Evolutionary conservation across 2,888 invertebrate genomes (phyloP), one percentile per base, ranked within the genome.

Genomic region (Hydriomena furcata): DNA sequence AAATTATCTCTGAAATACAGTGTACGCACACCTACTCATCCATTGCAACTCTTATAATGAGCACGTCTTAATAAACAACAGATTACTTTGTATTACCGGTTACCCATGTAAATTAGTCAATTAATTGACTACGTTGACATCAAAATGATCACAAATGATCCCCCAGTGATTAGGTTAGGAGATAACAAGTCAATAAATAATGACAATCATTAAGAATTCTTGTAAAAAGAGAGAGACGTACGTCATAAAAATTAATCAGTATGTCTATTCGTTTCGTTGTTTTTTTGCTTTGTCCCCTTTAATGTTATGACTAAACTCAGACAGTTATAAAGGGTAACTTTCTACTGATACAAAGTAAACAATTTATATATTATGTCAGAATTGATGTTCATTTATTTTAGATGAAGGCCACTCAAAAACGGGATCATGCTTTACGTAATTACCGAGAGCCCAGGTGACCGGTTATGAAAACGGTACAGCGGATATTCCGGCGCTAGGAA

Each of bases 1-100:
- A 69, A 76, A 77, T 78, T 74, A 64, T 70, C 68, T 60, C 73
- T 74, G 73, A 81, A 81, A 71, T 75, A 71, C 66, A 71, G 61
- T 56, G 56, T 49, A 67, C 54, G 54, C 49, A 45, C 52, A 47
- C 28, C 57, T 58, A 60, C 58, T 64, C 61, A 57, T 57, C 60
- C 49, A 52, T 65, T 58, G 24, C 48, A 20, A 42, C 30, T 32
- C 11, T 34, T 35, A 11, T 55, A 60, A 50, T 54, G 37, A 31
- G 37, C 24, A 10, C 36, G 27, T 37, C 37, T 34, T 31, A 41
- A 50, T 50, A 30, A 50, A 28, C 36, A 43, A 38, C 23, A 25
- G 8, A 38, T 34, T 31, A 40, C 8, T 23, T 13, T 30, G 8
- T 13, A 23, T 8, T 17, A 5, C 27, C 11, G 25, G 35, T 37